phyloP scores from a whole-genome alignment of 2,888 invertebrate genomes.

The Trypoxylon attenuatum region DNA sequence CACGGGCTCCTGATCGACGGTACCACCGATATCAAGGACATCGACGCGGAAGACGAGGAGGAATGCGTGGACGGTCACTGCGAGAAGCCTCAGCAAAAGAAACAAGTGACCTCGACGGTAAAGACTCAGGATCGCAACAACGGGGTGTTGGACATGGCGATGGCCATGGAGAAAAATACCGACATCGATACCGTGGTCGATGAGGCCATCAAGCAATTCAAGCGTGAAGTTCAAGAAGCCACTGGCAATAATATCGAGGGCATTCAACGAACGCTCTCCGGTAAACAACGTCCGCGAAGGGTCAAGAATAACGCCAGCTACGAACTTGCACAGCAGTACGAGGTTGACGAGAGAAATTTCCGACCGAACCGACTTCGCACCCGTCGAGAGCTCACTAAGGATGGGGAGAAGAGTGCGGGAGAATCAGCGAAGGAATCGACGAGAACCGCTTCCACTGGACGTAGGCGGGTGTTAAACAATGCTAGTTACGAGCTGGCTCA shows the following conservation, averaged over 20 bases:
- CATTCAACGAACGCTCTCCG: slow-evolving; percentile 43
- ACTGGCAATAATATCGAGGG: slow-evolving; percentile 39
- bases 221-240: slow-evolving; percentile 62
- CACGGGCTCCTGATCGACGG: slow-evolving; percentile 34
- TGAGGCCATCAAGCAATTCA: slow-evolving; percentile 64
- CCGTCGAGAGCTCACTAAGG: slow-evolving; percentile 28
- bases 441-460: slow-evolving; percentile 7
- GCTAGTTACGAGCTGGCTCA: slow-evolving; percentile 70
- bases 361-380: slow-evolving; percentile 13
- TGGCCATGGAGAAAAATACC: slow-evolving; percentile 67
- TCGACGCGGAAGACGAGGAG: slow-evolving; percentile 19
- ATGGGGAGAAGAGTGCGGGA: slow-evolving; percentile 17
- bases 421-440: too few relatives aligned
- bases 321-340: slow-evolving; percentile 69
- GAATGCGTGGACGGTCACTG: slow-evolving; percentile 26
- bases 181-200: slow-evolving; percentile 66
- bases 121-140: slow-evolving; percentile 69
- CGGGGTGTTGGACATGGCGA: slow-evolving; percentile 64
- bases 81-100: slow-evolving; percentile 47
- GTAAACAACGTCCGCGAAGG: slow-evolving; percentile 42
- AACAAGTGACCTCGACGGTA: slow-evolving; percentile 61
- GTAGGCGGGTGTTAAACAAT: slow-evolving; percentile 61
- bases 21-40: not conserved
- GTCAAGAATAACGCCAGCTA: slow-evolving; percentile 72
- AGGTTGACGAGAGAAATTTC: slow-evolving; percentile 59